Evolutionary conservation across 2,113 vertebrate species (phyloP).

Genomic region (Cinclus cinclus): DNA sequence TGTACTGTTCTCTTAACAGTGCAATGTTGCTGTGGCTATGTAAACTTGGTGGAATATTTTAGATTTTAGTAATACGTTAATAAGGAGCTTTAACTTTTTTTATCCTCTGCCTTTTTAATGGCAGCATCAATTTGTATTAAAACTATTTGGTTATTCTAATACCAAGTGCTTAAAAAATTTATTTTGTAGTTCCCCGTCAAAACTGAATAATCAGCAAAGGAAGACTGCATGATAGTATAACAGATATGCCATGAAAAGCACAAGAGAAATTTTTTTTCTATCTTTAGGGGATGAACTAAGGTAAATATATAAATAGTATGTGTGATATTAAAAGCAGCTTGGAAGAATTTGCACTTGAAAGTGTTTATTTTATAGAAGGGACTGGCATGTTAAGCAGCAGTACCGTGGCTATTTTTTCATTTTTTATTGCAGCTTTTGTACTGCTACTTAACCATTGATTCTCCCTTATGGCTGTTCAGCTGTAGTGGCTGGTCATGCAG

Average conservation of each 20-base stretch:
- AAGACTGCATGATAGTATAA: constrained; percentile 17
- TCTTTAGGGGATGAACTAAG: not conserved
- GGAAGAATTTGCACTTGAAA: constrained; percentile 8
- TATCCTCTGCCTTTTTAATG: constrained; percentile 62
- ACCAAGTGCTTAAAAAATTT: constrained; percentile 14
- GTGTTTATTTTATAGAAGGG: not conserved
- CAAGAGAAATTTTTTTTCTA: not conserved
- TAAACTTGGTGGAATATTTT: constrained; percentile 46
- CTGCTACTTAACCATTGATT: not conserved
- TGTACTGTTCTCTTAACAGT: constrained; percentile 37
- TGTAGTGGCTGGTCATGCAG: not conserved
- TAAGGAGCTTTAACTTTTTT: constrained; percentile 58
- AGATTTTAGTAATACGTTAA: constrained; percentile 58
- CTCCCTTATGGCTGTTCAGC: not conserved
- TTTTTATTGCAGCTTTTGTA: not conserved
- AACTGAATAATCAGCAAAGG: not conserved
- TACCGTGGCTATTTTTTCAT: not conserved
- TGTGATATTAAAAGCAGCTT: not conserved
- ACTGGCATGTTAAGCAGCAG: not conserved
- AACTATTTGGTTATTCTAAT: constrained; percentile 40
- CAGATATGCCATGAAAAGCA: constrained; percentile 52
- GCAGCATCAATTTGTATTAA: constrained; percentile 63
- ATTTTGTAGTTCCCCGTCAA: not conserved
- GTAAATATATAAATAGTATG: not conserved
- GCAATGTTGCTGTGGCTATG: constrained; percentile 53